Base-by-base conservation (phyloP, 1,140 invertebrate species). In the Hyles euphorbiae region DNA sequence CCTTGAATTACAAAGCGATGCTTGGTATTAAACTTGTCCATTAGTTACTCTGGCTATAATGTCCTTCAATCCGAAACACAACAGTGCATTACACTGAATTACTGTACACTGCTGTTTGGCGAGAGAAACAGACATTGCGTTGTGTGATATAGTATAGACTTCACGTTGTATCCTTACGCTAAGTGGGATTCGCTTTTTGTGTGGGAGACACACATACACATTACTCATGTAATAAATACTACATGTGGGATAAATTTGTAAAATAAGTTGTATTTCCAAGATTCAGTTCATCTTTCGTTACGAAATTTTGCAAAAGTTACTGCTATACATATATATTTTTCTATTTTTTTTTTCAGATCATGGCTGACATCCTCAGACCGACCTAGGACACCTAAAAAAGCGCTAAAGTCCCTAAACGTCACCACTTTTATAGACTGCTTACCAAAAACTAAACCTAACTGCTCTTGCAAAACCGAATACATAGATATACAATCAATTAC, bases 331-430 rank as follows among this genome's bases (percentile, higher is more conserved):
- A 40, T 3, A 40, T 5, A 22, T 22, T 22, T 40, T 40, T 40
- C n/a, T n/a, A n/a, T 5, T 3, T 40, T 34, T 34, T 52, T 34
- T 34, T 34, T n/a, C 50, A 52, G 50, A 52, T 52, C 50, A 3
- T 52, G 50, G 50, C 34, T 52, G 9, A 34, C 50, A 0, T 34
- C 50, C 33, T 33, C 33, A 52, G 50, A 52, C 10, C 33, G 34
- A 7, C 50, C 50, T 5, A 52, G 34, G 34, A 34, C 50, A 10
- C 33, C 33, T 33, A 52, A 52, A 34, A 52, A 52, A 52, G 32
- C 50, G 0, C 34, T 52, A n/a, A 52, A 52, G 10, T 33, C 50
- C 3, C 50, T 52, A 22, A 52, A 52, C 50, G 50, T 52, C 5
- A n/a, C 32, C 50, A 52, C 32, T 10, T 52, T 34, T 9, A 52